Base-by-base conservation (phyloP, 2,888 invertebrate species). In the Hyposoter didymator region DNA sequence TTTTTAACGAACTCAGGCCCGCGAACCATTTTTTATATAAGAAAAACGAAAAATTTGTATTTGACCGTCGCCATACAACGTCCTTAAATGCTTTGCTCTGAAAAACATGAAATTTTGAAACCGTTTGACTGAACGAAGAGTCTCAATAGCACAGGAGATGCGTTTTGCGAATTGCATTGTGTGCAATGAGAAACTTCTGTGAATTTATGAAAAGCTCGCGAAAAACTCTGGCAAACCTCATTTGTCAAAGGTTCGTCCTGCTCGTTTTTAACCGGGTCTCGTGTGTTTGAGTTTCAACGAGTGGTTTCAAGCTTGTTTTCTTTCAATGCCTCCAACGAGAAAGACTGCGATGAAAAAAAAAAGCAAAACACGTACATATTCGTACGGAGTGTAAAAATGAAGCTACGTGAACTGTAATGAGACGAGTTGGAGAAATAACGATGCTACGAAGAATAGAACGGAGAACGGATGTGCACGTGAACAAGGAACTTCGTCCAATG, bases 241-340 rank as follows among this genome's bases (percentile, higher is more conserved):
- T 74, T 64, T 76, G 32, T 22, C 47, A 28, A 52, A 67, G 28
- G n/a, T 39, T 52, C 19, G 49, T n/a, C 62, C 22, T 49, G 69
- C 35, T 74, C 59, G 45, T 22, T 55, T 35, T 47, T 69, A 12
- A 3, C 45, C 55, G 32, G 19, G 75, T 28, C 1, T 52, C 2
- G 52, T 67, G 0, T 39, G 66, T 55, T 32, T 67, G 47, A 66
- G 52, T n/a, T 17, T 17, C 12, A 22, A 39, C 19, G n/a, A 28
- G 47, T 32, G 72, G 72, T 73, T 81, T 79, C 49, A 62, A 43
- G 66, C 43, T 81, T 55, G 19, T 72, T 81, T 78, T 84, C 49
- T 69, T 74, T 69, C n/a, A 19, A 45, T 22, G 59, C 19, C 43
- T 17, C 22, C 14, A 55, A 52, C 28, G 47, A 76, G 17, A 49